A percentile compares a stretch with the other conserved stretches of the same genome.
Evolutionary conservation across 2,888 invertebrate species (phyloP).

Genomic region (Drosophila mimetica): DNA sequence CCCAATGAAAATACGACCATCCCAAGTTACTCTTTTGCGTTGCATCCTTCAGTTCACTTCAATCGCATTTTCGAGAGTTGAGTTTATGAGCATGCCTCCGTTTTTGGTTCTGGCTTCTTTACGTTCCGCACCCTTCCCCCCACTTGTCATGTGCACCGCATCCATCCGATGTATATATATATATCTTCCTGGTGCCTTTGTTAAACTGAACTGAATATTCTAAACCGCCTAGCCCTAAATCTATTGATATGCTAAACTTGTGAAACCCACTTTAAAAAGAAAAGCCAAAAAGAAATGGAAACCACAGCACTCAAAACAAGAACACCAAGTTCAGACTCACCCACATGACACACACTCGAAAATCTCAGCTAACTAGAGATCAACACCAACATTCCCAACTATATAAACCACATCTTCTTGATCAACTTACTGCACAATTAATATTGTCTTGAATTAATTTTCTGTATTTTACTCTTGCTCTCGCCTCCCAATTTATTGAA

Average conservation of each 20-base stretch:
- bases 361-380: slow-evolving; percentile 24
- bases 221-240: slow-evolving; percentile 39
- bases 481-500: slow-evolving; percentile 20
- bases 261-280: slow-evolving; percentile 19
- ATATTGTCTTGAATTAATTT: slow-evolving; percentile 34
- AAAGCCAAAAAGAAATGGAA: slow-evolving; percentile 28
- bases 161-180: slow-evolving; percentile 19
- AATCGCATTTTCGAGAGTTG: slow-evolving; percentile 24
- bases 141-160: slow-evolving; percentile 38
- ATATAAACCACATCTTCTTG: slow-evolving; percentile 2
- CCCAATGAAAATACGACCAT: slow-evolving; percentile 5
- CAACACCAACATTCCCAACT: slow-evolving; percentile 21
- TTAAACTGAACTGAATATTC: slow-evolving; percentile 52
- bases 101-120: slow-evolving; percentile 69
- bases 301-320: slow-evolving; percentile 36
- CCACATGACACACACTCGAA: slow-evolving; percentile 26
- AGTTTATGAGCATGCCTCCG: slow-evolving; percentile 21
- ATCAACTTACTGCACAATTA: background rate
- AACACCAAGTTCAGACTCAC: slow-evolving; percentile 28
- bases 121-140: slow-evolving; percentile 66
- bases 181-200: slow-evolving; percentile 34
- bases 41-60: slow-evolving; percentile 29
- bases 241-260: slow-evolving; percentile 32
- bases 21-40: slow-evolving; percentile 18
- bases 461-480: slow-evolving; percentile 39